A percentile compares a stretch with the other conserved stretches of the same genome.
Evolutionary conservation across 1,140 invertebrate genomes (phyloP).

Genomic region (Euglossa dilemma): DNA sequence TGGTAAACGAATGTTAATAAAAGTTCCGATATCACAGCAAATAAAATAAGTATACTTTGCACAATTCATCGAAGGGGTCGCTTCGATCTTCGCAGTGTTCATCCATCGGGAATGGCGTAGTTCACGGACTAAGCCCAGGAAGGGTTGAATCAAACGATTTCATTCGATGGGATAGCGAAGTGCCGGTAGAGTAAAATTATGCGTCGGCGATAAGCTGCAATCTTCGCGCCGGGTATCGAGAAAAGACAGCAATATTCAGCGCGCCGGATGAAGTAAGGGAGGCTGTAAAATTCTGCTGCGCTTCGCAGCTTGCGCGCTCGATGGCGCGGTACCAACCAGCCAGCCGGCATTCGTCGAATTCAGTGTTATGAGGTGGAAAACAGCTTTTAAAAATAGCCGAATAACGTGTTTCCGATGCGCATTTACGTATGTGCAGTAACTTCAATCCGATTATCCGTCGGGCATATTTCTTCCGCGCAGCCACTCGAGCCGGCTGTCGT

Average conservation of each 20-base stretch:
- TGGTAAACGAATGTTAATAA: too few species aligned
- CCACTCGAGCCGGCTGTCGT: constrained; percentile 13
- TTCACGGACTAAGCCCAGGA: too few species aligned
- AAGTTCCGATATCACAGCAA: too few species aligned
- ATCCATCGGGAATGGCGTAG: too few species aligned
- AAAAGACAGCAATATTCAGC: constrained; percentile 25
- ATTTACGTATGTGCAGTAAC: constrained; percentile 56
- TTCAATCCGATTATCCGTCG: constrained; percentile 45
- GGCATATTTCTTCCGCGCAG: constrained; percentile 36
- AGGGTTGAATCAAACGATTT: neutral
- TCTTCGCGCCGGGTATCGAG: neutral
- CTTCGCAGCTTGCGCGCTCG: constrained; percentile 52
- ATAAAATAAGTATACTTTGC: too few species aligned
- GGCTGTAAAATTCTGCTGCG: constrained; percentile 58
- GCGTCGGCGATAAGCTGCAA: constrained; percentile 5
- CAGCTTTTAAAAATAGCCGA: constrained; percentile 61
- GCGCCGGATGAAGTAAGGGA: constrained; percentile 25
- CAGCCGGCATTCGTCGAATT: constrained; percentile 58
- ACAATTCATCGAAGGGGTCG: too few species aligned
- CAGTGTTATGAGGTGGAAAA: constrained; percentile 60
- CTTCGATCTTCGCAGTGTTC: too few species aligned
- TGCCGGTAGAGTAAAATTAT: constrained; percentile 14
- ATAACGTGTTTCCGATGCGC: constrained; percentile 60
- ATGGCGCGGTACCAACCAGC: constrained; percentile 11
- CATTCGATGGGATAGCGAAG: neutral